Conservation (phyloP, 2,113 vertebrate species). For the Bombycilla garrulus region DNA sequence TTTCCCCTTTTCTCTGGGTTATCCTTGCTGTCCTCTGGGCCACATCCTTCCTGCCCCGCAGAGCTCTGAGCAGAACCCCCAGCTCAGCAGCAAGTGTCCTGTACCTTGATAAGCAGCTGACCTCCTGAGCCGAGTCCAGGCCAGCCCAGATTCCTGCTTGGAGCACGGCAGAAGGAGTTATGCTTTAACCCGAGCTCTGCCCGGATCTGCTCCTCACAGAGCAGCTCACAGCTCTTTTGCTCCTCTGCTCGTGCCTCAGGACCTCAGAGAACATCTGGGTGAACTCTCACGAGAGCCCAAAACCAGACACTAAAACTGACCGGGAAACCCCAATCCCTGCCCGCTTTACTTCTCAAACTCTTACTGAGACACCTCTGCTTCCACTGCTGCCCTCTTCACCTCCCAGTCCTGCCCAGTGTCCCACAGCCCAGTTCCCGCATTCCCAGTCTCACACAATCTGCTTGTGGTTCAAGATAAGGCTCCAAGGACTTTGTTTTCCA, state of each 20-base stretch:
- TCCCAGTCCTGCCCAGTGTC: accelerated
- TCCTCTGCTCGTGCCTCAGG: neutral
- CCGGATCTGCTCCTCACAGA: accelerated
- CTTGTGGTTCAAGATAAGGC: neutral
- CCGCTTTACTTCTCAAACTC: neutral
- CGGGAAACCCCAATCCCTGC: neutral
- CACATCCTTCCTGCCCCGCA: neutral
- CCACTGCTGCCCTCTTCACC: neutral
- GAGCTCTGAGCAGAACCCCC: neutral
- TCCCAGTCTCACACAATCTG: neutral
- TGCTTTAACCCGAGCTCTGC: neutral
- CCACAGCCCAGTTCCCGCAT: neutral
- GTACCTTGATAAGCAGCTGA: neutral
- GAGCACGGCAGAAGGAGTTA: neutral
- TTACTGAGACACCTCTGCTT: neutral
- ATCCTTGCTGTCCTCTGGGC: neutral
- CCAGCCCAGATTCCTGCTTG: neutral
- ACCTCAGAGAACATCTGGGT: neutral
- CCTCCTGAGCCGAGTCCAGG: neutral
- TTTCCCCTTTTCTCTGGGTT: neutral
- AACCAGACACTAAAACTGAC: neutral
- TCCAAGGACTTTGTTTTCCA: slow-evolving; percentile 24
- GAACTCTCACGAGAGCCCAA: neutral
- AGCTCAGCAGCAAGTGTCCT: neutral
- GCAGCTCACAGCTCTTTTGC: neutral